Conservation (phyloP, 2,797 vertebrate genomes). For the Scolopax bukidnonensis region DNA sequence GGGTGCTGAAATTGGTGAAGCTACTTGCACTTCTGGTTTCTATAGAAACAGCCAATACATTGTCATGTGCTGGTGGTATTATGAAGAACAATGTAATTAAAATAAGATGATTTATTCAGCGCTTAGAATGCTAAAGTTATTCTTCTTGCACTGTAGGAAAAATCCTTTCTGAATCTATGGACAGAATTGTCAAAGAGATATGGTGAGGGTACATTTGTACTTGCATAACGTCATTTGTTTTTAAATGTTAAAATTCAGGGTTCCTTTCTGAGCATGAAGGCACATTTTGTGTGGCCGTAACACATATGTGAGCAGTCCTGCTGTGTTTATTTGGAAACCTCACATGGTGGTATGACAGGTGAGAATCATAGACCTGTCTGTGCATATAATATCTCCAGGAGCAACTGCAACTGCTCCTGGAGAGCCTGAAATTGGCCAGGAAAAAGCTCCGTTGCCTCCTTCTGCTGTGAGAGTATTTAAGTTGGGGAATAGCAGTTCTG, state of each 20-base stretch:
- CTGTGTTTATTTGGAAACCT: neutral
- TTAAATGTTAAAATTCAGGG: neutral
- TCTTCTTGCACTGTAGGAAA: neutral
- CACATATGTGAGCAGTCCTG: neutral
- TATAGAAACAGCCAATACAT: conserved; percentile 75
- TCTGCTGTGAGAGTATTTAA: rapidly evolving
- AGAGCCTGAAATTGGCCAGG: neutral
- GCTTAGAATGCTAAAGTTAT: neutral
- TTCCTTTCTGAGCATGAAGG: neutral
- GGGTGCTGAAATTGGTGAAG: conserved; percentile 46
- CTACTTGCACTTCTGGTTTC: conserved; percentile 72
- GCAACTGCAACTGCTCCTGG: neutral
- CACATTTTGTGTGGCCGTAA: neutral
- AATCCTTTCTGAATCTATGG: neutral
- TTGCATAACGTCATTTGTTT: neutral
- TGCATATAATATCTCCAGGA: neutral
- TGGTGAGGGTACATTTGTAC: neutral
- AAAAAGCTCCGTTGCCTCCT: neutral
- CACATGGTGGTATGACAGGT: rapidly evolving
- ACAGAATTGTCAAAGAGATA: neutral
- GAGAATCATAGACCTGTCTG: neutral
- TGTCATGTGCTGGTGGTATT: conserved; percentile 18
- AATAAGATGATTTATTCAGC: conserved; percentile 34
- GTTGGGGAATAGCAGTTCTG: rapidly evolving
- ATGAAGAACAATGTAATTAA: conserved; percentile 51